Evolutionary conservation across 2,797 vertebrate genomes (phyloP).

Genomic region (Halcyon leucocephala): DNA sequence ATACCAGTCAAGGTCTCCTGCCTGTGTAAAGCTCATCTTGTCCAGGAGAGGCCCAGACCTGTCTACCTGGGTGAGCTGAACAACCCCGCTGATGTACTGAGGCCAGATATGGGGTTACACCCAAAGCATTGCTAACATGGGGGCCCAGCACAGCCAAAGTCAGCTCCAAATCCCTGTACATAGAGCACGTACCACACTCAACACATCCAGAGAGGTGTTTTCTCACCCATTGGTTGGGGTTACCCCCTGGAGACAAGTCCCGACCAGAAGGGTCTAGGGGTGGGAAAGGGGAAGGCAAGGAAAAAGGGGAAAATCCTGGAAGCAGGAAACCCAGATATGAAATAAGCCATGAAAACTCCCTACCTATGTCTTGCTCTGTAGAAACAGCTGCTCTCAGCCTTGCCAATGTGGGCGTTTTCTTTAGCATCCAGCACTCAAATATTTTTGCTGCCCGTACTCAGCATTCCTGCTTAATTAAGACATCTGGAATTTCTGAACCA

Average conservation of each 20-base stretch:
- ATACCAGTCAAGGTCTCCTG: accelerated
- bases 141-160: not conserved
- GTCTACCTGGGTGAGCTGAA: not conserved
- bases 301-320: not conserved
- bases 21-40: accelerated
- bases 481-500: not conserved
- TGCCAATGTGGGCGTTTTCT: not conserved
- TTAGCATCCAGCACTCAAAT: not conserved
- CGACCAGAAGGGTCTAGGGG: not conserved
- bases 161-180: accelerated
- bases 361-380: not conserved
- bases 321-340: conserved; percentile 19
- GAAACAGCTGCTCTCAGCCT: not conserved
- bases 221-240: not conserved
- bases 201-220: not conserved
- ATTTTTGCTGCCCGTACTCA: not conserved
- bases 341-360: not conserved
- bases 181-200: not conserved
- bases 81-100: too few relatives aligned
- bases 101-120: not conserved
- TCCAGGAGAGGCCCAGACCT: not conserved
- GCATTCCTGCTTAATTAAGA: not conserved
- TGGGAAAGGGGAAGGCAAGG: not conserved
- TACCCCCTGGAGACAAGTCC: not conserved
- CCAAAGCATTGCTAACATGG: accelerated